A percentile compares a stretch with the other conserved stretches of the same genome.
Evolutionary conservation across 2,797 vertebrate genomes (phyloP).

Genomic region (Pelodytes ibericus): DNA sequence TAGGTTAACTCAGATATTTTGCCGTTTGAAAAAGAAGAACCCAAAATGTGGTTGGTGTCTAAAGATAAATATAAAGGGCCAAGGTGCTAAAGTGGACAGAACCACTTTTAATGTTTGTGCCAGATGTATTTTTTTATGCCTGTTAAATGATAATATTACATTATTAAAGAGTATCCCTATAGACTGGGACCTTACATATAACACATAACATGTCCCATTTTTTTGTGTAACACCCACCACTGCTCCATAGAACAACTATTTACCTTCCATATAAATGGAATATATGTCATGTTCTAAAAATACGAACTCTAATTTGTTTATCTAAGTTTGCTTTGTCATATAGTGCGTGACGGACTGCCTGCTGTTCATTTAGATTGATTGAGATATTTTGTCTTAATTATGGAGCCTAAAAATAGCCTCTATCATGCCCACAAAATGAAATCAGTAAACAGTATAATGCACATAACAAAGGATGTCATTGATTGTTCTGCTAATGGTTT

Average conservation of each 20-base stretch:
- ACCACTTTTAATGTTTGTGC: too few species aligned
- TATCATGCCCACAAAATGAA: conserved; percentile 37
- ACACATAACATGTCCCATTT: not conserved
- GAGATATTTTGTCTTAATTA: conserved; percentile 61
- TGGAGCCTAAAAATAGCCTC: conserved; percentile 58
- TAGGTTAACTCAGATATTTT: too few species aligned
- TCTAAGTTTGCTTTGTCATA: conserved; percentile 36
- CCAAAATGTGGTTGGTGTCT: too few species aligned
- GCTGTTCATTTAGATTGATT: conserved; percentile 56
- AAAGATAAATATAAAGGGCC: too few species aligned
- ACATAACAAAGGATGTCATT: conserved; percentile 62
- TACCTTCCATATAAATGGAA: conserved; percentile 30
- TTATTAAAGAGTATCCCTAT: too few species aligned
- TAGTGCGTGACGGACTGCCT: conserved; percentile 44
- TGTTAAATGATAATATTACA: too few species aligned
- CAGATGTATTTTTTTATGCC: too few species aligned
- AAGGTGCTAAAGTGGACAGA: too few species aligned
- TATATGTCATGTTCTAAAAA: conserved; percentile 44
- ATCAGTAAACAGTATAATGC: conserved; percentile 62
- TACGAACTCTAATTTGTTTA: conserved; percentile 40
- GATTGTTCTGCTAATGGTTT: conserved; percentile 65
- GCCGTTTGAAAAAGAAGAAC: too few species aligned
- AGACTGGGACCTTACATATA: too few species aligned
- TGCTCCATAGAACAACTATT: conserved; percentile 1
- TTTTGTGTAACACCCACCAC: not conserved